These are phyloP conservation scores for Ophion ventricosus DNA, from an alignment of 2,888 invertebrate genomes.

Conservation along the genomic window DNA sequence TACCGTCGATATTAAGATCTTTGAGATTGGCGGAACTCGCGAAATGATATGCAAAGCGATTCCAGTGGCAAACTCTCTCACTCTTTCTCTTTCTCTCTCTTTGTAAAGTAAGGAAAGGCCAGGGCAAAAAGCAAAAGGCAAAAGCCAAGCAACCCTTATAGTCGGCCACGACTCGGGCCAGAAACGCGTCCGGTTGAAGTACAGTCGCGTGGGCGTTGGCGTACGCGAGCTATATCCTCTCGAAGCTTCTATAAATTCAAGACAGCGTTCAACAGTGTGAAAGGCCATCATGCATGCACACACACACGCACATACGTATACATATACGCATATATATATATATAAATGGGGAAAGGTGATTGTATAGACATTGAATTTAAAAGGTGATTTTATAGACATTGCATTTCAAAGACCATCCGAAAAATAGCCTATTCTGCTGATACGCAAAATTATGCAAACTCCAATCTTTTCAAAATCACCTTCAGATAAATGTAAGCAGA, in stretches of 20 bases:
- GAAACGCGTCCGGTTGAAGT: constrained; percentile 74
- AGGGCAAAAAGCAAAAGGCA: constrained; percentile 46
- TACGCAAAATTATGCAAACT: no score
- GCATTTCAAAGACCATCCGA: no score
- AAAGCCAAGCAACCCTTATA: constrained; percentile 52
- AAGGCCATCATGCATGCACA: constrained; percentile 42
- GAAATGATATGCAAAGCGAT: constrained; percentile 83
- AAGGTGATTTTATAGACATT: no score
- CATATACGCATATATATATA: not conserved
- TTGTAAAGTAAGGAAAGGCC: not conserved
- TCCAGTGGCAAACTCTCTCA: constrained; percentile 69
- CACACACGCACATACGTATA: not conserved
- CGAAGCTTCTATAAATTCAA: constrained; percentile 77
- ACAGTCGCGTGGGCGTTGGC: constrained; percentile 63
- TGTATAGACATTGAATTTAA: no score
- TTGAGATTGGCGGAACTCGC: constrained; percentile 77
- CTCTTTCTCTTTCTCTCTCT: not conserved
- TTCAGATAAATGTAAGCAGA: no score
- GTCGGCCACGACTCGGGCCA: constrained; percentile 52
- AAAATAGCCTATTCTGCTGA: no score
- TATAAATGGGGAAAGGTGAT: not conserved
- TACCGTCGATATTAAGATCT: constrained; percentile 83
- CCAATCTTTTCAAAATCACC: no score
- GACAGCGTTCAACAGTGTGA: constrained; percentile 66
- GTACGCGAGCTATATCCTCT: constrained; percentile 70